Percentiles rank a stretch among this genome's conserved stretches.
These are phyloP conservation scores for Doryteuthis pealeii DNA, from an alignment of 1,140 invertebrate species.

Conservation along the genomic window DNA sequence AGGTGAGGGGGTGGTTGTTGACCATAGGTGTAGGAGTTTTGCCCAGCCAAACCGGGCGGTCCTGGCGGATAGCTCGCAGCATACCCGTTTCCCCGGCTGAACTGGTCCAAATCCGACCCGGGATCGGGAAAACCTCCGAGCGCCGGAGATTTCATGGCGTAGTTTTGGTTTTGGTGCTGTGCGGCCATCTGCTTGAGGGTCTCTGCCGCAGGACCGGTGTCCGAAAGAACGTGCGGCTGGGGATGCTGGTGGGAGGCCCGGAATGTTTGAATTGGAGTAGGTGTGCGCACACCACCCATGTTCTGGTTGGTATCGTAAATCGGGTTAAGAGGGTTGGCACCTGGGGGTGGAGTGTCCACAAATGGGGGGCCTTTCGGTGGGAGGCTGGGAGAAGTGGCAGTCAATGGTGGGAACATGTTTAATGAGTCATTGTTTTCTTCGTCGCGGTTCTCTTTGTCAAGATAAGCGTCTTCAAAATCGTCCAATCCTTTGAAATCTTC, in stretches of 20 bases:
- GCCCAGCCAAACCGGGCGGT: slow-evolving; percentile 20
- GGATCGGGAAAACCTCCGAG: slow-evolving; percentile 26
- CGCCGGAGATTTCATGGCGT: slow-evolving; percentile 57
- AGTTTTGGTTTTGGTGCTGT: slow-evolving; percentile 83
- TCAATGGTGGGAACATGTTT: slow-evolving; percentile 40
- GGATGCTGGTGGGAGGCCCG: slow-evolving; percentile 8
- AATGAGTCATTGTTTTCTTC: slow-evolving; percentile 37
- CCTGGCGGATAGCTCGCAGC: slow-evolving; percentile 19
- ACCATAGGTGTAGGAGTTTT: slow-evolving; percentile 3
- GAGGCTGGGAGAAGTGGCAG: slow-evolving; percentile 37
- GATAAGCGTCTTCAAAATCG: slow-evolving; percentile 49
- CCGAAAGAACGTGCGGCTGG: slow-evolving; percentile 3
- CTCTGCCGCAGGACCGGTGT: slow-evolving; percentile 79
- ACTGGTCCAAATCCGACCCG: slow-evolving; percentile 8
- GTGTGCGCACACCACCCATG: slow-evolving; percentile 9
- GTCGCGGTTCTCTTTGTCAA: slow-evolving; percentile 36
- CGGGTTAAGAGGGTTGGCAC: slow-evolving; percentile 17
- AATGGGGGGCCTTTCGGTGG: slow-evolving; percentile 21
- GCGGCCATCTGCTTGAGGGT: slow-evolving; percentile 95
- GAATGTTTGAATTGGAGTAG: slow-evolving; percentile 8
- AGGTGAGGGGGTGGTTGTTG: slow-evolving; percentile 5
- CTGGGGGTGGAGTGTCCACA: slow-evolving; percentile 12
- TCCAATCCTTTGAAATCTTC: slow-evolving; percentile 84
- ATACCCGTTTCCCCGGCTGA: slow-evolving; percentile 21
- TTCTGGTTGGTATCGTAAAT: slow-evolving; percentile 17